Evolutionary conservation across 1,140 invertebrate species (phyloP).

Genomic region (Cylas formicarius): DNA sequence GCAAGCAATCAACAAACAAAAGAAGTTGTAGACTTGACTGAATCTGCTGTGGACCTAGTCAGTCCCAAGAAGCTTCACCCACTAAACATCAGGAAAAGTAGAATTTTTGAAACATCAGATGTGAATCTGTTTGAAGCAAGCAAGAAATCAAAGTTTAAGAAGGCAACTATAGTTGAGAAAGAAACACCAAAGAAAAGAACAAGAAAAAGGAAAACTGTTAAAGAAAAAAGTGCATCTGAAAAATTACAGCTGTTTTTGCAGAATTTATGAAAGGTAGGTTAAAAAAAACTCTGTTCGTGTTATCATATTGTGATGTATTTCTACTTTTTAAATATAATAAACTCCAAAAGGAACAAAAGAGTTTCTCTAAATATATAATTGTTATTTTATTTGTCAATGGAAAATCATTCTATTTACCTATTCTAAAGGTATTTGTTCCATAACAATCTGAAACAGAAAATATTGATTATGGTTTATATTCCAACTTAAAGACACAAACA

Average conservation of each 20-base stretch:
- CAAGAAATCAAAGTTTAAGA: conserved; percentile 1
- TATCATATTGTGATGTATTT: conserved; percentile 2
- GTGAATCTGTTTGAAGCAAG: background rate
- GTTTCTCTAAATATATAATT: background rate
- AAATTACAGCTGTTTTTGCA: conserved; percentile 16
- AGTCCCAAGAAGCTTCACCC: no score
- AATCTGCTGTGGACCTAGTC: no score
- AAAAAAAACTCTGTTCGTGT: background rate
- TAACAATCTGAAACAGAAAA: conserved; percentile 49
- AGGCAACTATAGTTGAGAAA: background rate
- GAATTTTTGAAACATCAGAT: background rate
- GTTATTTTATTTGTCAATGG: background rate
- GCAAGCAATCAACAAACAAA: no score
- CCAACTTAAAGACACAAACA: conserved; percentile 1
- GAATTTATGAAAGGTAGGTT: conserved; percentile 4
- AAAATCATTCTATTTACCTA: conserved; percentile 30
- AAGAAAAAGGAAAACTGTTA: conserved; percentile 11
- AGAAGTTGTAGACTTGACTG: no score
- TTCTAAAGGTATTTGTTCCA: conserved; percentile 54
- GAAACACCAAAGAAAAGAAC: conserved; percentile 4
- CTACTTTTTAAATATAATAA: conserved; percentile 2
- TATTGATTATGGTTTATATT: background rate
- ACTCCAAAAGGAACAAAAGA: conserved; percentile 5
- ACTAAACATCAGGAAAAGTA: background rate
- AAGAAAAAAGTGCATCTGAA: background rate